Evolutionary conservation across 2,888 invertebrate genomes (phyloP).

Genomic region (Nymphalis c-album): DNA sequence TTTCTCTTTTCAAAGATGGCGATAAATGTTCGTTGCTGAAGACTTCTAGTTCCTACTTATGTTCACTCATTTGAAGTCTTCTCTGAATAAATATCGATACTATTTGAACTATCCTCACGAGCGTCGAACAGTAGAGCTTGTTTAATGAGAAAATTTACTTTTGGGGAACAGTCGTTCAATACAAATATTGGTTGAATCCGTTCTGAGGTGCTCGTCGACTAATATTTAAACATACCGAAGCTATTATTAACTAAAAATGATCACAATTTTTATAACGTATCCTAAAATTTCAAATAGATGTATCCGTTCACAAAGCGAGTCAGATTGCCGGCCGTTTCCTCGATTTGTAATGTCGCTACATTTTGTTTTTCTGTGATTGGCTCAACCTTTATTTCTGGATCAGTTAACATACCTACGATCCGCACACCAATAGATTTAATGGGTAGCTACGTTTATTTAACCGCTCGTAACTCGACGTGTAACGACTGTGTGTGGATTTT

Average conservation of each 20-base stretch:
- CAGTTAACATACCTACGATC: slow-evolving; percentile 55
- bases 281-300: slow-evolving; percentile 16
- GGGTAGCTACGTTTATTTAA: slow-evolving; percentile 75
- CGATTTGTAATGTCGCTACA: slow-evolving; percentile 37
- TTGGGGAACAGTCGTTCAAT: slow-evolving; percentile 70
- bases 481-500: slow-evolving; percentile 70
- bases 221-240: slow-evolving; percentile 70
- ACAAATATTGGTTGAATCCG: slow-evolving; percentile 78
- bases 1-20: not conserved
- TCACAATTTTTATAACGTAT: slow-evolving; percentile 45
- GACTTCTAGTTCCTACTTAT: slow-evolving; percentile 36
- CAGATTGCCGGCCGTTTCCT: slow-evolving; percentile 26
- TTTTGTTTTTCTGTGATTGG: slow-evolving; percentile 51
- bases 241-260: slow-evolving; percentile 63
- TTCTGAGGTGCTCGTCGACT: slow-evolving; percentile 68
- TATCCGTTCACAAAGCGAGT: slow-evolving; percentile 20
- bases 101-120: slow-evolving; percentile 51
- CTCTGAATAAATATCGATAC: slow-evolving; percentile 65
- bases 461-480: slow-evolving; percentile 73
- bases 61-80: slow-evolving; percentile 54
- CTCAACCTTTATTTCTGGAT: slow-evolving; percentile 73
- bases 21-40: not conserved
- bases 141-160: slow-evolving; percentile 77
- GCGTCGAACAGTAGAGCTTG: slow-evolving; percentile 71
- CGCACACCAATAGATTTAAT: slow-evolving; percentile 66